A percentile compares a stretch with the other conserved stretches of the same genome.
phyloP scores from a whole-genome alignment of 2,888 invertebrate species.

The Cepaea hortensis region DNA sequence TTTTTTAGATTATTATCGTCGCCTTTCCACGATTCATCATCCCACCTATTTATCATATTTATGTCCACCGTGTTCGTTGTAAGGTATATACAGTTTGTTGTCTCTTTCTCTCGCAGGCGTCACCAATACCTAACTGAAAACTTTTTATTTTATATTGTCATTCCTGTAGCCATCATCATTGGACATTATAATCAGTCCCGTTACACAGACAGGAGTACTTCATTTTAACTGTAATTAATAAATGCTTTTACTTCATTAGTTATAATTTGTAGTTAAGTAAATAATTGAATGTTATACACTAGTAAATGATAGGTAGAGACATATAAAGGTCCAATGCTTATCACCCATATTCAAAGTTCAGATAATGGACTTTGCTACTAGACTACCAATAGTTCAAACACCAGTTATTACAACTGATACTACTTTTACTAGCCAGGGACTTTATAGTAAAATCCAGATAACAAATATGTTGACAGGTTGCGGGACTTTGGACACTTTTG shows the following conservation, averaged over 20 bases:
- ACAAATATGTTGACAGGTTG: background rate
- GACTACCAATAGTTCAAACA: too few relatives aligned
- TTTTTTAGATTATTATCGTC: too few relatives aligned
- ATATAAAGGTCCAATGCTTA: background rate
- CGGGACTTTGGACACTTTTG: background rate
- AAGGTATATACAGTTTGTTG: too few relatives aligned
- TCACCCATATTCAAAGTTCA: constrained; percentile 6
- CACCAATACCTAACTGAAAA: too few relatives aligned
- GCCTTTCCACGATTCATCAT: too few relatives aligned
- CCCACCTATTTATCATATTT: too few relatives aligned
- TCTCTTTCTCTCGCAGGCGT: too few relatives aligned
- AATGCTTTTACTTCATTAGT: background rate
- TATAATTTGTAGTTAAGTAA: background rate
- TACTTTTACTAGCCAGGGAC: too few relatives aligned
- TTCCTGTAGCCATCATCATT: too few relatives aligned
- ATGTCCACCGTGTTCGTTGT: too few relatives aligned
- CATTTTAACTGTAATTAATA: background rate
- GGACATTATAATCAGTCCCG: background rate
- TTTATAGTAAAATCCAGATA: background rate
- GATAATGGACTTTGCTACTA: constrained; percentile 11
- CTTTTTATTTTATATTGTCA: too few relatives aligned
- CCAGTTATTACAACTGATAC: too few relatives aligned
- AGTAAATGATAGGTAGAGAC: background rate
- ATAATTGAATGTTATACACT: background rate
- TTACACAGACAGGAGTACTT: background rate